phyloP scores from a whole-genome alignment of 2,888 invertebrate species.

The Muscina levida region DNA sequence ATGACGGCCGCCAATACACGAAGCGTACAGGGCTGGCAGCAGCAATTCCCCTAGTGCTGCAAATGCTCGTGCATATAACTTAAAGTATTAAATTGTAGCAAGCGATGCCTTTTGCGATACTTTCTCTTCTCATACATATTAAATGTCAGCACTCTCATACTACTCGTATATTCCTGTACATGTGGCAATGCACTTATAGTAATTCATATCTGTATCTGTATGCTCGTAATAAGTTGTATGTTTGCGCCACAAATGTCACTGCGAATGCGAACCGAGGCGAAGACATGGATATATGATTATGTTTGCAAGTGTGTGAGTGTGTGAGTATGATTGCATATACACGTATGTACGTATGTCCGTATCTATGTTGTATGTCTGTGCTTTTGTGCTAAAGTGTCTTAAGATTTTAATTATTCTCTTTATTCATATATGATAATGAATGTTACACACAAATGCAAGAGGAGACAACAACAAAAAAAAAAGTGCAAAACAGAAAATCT shows the following conservation, averaged over 20 bases:
- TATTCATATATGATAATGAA: slow-evolving; percentile 12
- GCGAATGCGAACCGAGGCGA: no score
- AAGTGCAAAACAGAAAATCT: not conserved
- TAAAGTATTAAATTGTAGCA: not conserved
- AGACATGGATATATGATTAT: not conserved
- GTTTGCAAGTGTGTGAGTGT: not conserved
- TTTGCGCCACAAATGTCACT: no score
- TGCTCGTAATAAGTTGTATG: not conserved
- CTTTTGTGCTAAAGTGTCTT: slow-evolving; percentile 55
- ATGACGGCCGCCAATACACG: no score
- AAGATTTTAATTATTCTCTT: slow-evolving; percentile 66
- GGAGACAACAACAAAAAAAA: no score
- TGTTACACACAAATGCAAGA: slow-evolving; percentile 34
- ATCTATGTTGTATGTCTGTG: slow-evolving; percentile 11
- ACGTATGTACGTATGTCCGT: slow-evolving; percentile 9
- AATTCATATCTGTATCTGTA: not conserved
- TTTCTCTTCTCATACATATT: no score
- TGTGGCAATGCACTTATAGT: not conserved
- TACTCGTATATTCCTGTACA: slow-evolving; percentile 1
- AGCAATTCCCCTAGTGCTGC: no score
- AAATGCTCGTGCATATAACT: no score
- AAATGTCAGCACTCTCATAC: no score
- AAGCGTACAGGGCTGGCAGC: no score
- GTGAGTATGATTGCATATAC: not conserved
- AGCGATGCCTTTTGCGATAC: not conserved